Base-by-base conservation (phyloP, 2,797 vertebrate species). In the Eleutherodactylus coqui region DNA sequence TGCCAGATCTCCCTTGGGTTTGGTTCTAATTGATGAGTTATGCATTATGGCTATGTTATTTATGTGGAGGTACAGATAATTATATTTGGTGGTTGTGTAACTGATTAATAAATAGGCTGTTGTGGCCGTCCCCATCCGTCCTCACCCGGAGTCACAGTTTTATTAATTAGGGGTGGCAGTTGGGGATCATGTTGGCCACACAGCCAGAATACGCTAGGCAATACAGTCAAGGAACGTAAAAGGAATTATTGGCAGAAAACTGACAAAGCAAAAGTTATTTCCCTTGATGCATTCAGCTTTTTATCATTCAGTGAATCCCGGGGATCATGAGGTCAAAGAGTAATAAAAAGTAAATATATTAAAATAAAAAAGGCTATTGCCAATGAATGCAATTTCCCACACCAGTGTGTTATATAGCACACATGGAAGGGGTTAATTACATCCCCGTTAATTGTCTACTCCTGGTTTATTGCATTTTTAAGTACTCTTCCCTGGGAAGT, bases 401-500 rank as follows among this genome's bases (percentile, higher is more conserved):
- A 62, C 58, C 69, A 80, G 1, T 49, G 19, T 64, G 34, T 81
- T 75, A 34, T 49, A 62, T 19, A 69, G 47, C 78, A 21, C 19
- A 55, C 36, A 69, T 60, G 36, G 86, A 87, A 87, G 36, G 86
- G 82, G 82, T 84, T 85, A 81, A 87, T 81, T 87, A 69, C 82
- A 81, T 79, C 83, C 69, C 83, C 43, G 32, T 76, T 87, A 87
- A 84, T 76, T 81, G 75, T 80, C 47, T 47, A 16, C 77, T 85
- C 36, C 60, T 75, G 75, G 70, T 84, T 85, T 83, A 83, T 87
- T 84, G 81, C 75, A 84, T 75, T 87, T 58, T 84, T 85, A 84
- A 85, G 82, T 79, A 81, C 82, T 81, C 62, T 69, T 81, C 69
- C 80, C 43, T 84, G 82, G 64, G 81, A 87, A 87, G 38, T 70